phyloP scores from a whole-genome alignment of 2,888 invertebrate species.

The Sminthurinus aureus region DNA sequence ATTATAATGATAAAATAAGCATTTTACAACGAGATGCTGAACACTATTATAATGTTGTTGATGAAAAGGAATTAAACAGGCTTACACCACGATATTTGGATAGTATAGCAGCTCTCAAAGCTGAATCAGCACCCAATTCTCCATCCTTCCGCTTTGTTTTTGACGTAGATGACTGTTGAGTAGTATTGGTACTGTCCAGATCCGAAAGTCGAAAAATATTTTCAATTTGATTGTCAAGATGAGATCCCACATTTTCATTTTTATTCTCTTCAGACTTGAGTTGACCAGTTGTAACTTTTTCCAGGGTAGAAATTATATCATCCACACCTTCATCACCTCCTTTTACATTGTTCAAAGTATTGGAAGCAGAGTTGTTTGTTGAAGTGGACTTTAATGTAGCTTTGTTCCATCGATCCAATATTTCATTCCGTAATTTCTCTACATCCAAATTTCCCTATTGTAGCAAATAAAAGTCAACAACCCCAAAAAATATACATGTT shows the following conservation, averaged over 20 bases:
- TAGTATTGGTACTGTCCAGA: neutral
- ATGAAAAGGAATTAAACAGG: neutral
- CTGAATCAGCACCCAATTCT: conserved; percentile 44
- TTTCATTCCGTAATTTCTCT: conserved; percentile 48
- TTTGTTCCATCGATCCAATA: conserved; percentile 47
- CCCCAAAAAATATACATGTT: too few relatives aligned
- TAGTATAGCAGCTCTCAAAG: conserved; percentile 48
- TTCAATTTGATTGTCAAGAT: conserved; percentile 36
- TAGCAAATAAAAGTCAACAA: neutral
- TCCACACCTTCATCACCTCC: neutral
- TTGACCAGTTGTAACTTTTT: neutral
- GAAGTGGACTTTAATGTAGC: neutral
- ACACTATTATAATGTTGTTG: too few relatives aligned
- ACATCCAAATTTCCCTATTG: conserved; percentile 44
- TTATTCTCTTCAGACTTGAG: conserved; percentile 33
- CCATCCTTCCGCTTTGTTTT: neutral
- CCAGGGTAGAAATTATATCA: neutral
- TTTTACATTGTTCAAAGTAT: neutral
- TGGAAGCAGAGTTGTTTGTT: neutral
- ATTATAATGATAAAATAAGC: neutral
- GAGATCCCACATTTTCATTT: neutral
- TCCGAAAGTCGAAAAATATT: conserved; percentile 34
- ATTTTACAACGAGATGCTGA: too few relatives aligned
- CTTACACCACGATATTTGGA: conserved; percentile 41
- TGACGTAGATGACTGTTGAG: conserved; percentile 13